Base-by-base conservation (phyloP, 2,113 vertebrate genomes). In the Cottus gobio region DNA sequence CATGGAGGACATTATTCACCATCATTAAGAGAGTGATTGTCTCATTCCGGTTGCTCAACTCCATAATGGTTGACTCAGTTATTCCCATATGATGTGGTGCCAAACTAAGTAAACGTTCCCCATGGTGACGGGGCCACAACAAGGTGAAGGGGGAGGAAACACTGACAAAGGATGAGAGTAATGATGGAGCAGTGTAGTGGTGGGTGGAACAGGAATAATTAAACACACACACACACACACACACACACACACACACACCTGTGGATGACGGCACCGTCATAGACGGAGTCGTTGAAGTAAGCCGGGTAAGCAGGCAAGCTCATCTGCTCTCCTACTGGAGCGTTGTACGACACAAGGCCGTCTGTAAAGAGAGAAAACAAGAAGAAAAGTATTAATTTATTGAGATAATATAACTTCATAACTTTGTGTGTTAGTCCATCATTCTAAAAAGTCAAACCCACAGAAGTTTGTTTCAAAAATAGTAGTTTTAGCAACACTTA, bases 261-360 rank as follows among this genome's bases (percentile, higher is more conserved):
- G 95, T 97, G 93, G 44, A 96, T 95, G 5, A 98, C 90, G 0
- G 97, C 97, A 28, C 98, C 98, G 0, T 99, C 98, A 1, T 99
- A 99, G 81, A 98, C 96, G 0, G 97, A 97, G 88, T 99, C 98
- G 0, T 99, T 99, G 88, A 99, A 94, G 82, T 97, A 96, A 89
- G 97, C 94, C 22, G 95, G 44, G 0, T 93, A 92, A 37, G 94
- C 62, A 3, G 89, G 93, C 20, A 96, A 88, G 86, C 92, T 88
- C 46, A 99, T 96, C 87, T 97, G 96, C 80, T 98, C 96, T 39
- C 98, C 97, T 0, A 93, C 95, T 0, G 98, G 97, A 0, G 95
- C 95, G 0, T 93, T 99, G 91, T 99, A 99, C 30, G 98, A 99
- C 81, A 99, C 98, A 65, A 99, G 85, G 37, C 98, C 98, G 15